These are phyloP conservation scores for Eupithecia insigniata DNA, from an alignment of 2,888 invertebrate species.

Conservation along the genomic window DNA sequence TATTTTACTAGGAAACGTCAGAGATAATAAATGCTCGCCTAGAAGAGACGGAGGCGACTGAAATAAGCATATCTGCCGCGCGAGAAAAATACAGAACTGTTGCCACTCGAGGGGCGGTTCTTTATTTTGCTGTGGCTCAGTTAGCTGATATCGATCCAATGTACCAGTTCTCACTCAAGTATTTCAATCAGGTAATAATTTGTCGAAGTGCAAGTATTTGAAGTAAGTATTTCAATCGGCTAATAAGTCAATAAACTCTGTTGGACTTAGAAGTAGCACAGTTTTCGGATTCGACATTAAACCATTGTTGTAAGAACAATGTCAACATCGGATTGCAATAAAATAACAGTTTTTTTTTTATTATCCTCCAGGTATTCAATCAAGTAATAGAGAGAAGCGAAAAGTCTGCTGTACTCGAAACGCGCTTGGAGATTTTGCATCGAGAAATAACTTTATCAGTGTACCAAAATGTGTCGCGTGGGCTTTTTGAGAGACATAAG, in stretches of 20 bases:
- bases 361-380: constrained; percentile 90
- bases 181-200: constrained; percentile 86
- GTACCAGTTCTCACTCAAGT: constrained; percentile 97
- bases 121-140: constrained; percentile 95
- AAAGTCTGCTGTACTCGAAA: constrained; percentile 86
- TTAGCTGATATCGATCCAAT: constrained; percentile 96
- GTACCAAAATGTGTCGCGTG: constrained; percentile 94
- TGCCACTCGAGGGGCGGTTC: constrained; percentile 93
- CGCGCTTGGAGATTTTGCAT: constrained; percentile 88
- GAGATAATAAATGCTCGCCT: constrained; percentile 95
- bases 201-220: background rate
- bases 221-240: too few relatives aligned
- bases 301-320: background rate
- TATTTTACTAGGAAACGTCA: constrained; percentile 89
- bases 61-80: constrained; percentile 92
- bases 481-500: constrained; percentile 95
- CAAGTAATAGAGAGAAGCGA: constrained; percentile 91
- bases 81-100: constrained; percentile 94
- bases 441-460: constrained; percentile 91
- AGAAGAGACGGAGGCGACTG: constrained; percentile 93
- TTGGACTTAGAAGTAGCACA: background rate
- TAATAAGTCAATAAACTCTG: background rate
- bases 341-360: background rate
- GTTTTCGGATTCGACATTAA: background rate
- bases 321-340: background rate